Percentiles rank a stretch among this genome's conserved stretches.
Conservation (phyloP, 2,797 vertebrate species). For the Helicolenus hilgendorfi region DNA sequence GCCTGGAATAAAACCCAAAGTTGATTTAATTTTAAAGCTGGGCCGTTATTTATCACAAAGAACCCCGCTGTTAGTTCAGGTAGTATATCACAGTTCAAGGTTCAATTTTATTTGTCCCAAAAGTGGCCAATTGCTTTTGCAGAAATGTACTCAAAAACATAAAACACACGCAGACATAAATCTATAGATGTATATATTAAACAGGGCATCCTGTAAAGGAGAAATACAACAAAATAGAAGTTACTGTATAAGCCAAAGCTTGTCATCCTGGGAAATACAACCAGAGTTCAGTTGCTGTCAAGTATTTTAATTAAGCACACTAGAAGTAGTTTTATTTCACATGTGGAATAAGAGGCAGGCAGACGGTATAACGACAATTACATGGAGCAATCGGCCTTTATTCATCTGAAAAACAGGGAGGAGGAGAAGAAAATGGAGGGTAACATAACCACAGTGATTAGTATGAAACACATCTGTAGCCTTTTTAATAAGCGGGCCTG, state of each 20-base stretch:
- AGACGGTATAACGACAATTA: not conserved
- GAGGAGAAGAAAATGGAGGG: slow-evolving; percentile 26
- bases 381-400: not conserved
- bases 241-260: not conserved
- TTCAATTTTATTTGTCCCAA: slow-evolving; percentile 22
- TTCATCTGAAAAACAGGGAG: not conserved
- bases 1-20: not conserved
- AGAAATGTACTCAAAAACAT: not conserved
- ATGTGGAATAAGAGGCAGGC: slow-evolving; percentile 7
- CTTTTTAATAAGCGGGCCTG: slow-evolving; percentile 62
- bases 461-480: slow-evolving; percentile 73
- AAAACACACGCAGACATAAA: not conserved
- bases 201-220: slow-evolving; percentile 1
- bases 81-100: slow-evolving; percentile 15
- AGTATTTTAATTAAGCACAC: slow-evolving; percentile 5
- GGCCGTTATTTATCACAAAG: not conserved
- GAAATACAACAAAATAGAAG: not conserved
- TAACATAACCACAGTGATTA: slow-evolving; percentile 59
- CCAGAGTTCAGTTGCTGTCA: not conserved
- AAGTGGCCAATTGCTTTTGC: slow-evolving; percentile 10
- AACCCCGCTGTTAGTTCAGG: not conserved
- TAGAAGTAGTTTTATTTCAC: slow-evolving; percentile 24
- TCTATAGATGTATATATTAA: not conserved
- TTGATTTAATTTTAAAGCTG: not conserved
- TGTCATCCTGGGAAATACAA: slow-evolving; percentile 10